These are phyloP conservation scores for Catharus minimus DNA, from an alignment of 2,113 vertebrate genomes.

Conservation along the genomic window DNA sequence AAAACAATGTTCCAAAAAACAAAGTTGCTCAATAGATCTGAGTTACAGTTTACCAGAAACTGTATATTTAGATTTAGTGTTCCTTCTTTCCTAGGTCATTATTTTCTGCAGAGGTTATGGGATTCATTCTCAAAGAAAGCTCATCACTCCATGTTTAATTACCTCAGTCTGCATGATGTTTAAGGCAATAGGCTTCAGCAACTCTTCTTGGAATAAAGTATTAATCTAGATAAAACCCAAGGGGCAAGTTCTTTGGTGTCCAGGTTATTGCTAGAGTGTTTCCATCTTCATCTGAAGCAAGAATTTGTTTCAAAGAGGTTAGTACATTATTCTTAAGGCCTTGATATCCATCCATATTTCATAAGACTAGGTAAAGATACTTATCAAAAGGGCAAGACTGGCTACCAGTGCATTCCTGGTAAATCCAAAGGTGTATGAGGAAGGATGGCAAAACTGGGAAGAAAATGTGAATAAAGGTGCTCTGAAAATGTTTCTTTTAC, in stretches of 20 bases:
- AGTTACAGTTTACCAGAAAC: not conserved
- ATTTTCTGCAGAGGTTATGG: not conserved
- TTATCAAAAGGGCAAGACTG: not conserved
- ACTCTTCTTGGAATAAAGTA: not conserved
- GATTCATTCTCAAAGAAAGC: not conserved
- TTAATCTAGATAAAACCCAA: not conserved
- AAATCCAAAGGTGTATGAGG: not conserved
- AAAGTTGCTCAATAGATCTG: not conserved
- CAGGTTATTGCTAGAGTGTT: not conserved
- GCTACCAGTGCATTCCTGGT: not conserved
- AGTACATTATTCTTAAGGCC: not conserved
- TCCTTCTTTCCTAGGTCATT: not conserved
- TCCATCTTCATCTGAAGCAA: not conserved
- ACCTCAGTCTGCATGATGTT: not conserved
- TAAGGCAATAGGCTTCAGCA: not conserved
- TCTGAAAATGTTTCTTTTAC: not conserved
- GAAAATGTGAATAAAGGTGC: not conserved
- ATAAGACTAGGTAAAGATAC: not conserved
- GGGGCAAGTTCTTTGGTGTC: not conserved
- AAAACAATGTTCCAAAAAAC: not conserved
- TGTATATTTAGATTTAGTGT: not conserved
- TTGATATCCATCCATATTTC: not conserved
- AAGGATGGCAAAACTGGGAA: not conserved
- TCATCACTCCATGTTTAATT: not conserved
- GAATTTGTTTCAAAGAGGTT: not conserved